Base-by-base conservation (phyloP, 2,113 vertebrate genomes). In the Clarias magur region DNA sequence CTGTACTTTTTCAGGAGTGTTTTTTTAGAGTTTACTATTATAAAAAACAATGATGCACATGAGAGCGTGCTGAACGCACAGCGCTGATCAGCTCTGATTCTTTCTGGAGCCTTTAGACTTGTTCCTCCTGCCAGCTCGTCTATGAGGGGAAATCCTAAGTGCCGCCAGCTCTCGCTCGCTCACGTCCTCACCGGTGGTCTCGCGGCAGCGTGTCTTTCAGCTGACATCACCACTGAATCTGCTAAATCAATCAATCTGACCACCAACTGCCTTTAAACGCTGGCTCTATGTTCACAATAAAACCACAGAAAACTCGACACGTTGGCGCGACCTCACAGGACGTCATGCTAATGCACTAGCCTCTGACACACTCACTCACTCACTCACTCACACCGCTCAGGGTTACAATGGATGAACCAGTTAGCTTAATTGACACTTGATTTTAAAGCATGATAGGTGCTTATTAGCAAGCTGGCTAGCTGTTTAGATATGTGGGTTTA, bases 61-160 rank as follows among this genome's bases (percentile, higher is more conserved):
- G 72, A 57, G 53, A n/a, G 54, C 57, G 76, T 34, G 38, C 53
- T 80, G 34, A 63, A 81, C 75, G 30, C 83, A 67, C 73, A 68
- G 12, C 67, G 80, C 62, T 83, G 82, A 83, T 89, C 73, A 68
- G 12, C 73, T 83, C 62, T 83, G 82, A 83, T 89, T 83, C 89
- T 76, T 60, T 17, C 25, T 85, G 88, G 88, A 89, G 87, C 53
- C 89, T 75, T n/a, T 38, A 83, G 73, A 68, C 80, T 75, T 48
- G 79, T 67, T 85, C 72, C 73, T 85, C 67, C 30, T 85, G 83
- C 88, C 85, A 88, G 62, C 54, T 80, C 19, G 54, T 17, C 57
- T 85, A 56, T 19, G 72, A 27, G 85, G 34, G 16, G 42, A 76
- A 73, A 76, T 48, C 59, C 72, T 54, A 25, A 73, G n/a, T 7